Evolutionary conservation across 1,140 invertebrate genomes (phyloP).

Genomic region (Eurosta solidaginis): DNA sequence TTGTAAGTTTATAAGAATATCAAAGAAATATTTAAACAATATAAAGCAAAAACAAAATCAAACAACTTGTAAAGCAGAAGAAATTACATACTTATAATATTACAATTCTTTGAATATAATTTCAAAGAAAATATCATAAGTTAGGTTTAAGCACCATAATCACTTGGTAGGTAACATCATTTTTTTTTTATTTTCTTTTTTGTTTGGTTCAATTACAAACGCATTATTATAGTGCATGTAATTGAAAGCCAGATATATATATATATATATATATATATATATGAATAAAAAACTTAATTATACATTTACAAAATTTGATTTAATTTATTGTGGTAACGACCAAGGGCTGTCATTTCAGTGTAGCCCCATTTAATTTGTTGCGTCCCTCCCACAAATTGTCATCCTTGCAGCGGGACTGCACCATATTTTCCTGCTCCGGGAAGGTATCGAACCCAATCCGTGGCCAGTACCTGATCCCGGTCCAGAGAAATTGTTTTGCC

Average conservation of each 20-base stretch:
- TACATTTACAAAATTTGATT: neutral
- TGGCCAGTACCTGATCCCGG: too few relatives aligned
- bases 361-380: too few relatives aligned
- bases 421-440: too few relatives aligned
- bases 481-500: too few relatives aligned
- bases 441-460: too few relatives aligned
- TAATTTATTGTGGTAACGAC: neutral
- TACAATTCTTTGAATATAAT: neutral
- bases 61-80: neutral
- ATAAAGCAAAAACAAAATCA: conserved; percentile 2
- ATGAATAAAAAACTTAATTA: conserved; percentile 13
- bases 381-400: too few relatives aligned
- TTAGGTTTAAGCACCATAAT: conserved; percentile 4
- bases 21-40: neutral
- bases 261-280: conserved; percentile 10
- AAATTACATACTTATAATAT: neutral
- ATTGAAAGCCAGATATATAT: neutral
- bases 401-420: too few relatives aligned
- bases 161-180: conserved; percentile 13
- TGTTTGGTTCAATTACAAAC: conserved; percentile 6
- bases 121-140: neutral
- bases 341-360: too few relatives aligned
- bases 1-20: conserved; percentile 22
- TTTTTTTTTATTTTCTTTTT: conserved; percentile 4
- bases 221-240: conserved; percentile 11